A percentile compares a stretch with the other conserved stretches of the same genome.
These are phyloP conservation scores for Buathra laborator DNA, from an alignment of 2,888 invertebrate genomes.

Conservation along the genomic window DNA sequence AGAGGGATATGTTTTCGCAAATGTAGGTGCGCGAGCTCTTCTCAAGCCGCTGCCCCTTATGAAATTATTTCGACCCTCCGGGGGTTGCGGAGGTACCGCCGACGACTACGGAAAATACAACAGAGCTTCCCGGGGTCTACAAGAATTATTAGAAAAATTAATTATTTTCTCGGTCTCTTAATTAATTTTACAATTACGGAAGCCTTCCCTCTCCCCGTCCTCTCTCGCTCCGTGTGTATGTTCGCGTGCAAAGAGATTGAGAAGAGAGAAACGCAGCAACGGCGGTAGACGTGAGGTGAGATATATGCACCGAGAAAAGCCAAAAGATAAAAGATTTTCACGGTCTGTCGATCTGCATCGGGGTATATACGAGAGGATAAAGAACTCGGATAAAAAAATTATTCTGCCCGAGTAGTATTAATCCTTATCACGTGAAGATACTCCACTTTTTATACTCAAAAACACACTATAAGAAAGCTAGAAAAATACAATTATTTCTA, in stretches of 20 bases:
- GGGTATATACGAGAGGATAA: constrained; percentile 17
- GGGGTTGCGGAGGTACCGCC: constrained; percentile 65
- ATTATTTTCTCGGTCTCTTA: constrained; percentile 84
- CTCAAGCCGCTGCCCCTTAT: constrained; percentile 81
- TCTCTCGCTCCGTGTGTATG: constrained; percentile 49
- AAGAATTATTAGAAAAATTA: constrained; percentile 85
- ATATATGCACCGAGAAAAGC: constrained; percentile 34
- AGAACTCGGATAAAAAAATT: constrained; percentile 33
- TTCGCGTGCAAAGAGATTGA: constrained; percentile 64
- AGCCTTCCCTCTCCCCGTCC: constrained; percentile 66
- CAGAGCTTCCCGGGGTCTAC: constrained; percentile 72
- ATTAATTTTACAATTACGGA: constrained; percentile 84
- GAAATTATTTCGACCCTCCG: constrained; percentile 84
- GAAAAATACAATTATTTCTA: neutral
- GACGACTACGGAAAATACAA: constrained; percentile 72
- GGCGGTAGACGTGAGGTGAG: constrained; percentile 9
- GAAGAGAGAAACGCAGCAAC: constrained; percentile 56
- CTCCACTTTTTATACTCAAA: neutral
- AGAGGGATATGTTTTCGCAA: constrained; percentile 79
- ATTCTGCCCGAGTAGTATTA: neutral
- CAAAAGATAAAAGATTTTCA: constrained; percentile 70
- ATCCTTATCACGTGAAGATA: constrained; percentile 9
- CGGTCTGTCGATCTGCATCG: constrained; percentile 54
- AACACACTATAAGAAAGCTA: neutral
- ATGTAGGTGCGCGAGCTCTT: constrained; percentile 81